Evolutionary conservation across 2,888 invertebrate genomes (phyloP).

Genomic region (Cataglyphis rosenhaueri): DNA sequence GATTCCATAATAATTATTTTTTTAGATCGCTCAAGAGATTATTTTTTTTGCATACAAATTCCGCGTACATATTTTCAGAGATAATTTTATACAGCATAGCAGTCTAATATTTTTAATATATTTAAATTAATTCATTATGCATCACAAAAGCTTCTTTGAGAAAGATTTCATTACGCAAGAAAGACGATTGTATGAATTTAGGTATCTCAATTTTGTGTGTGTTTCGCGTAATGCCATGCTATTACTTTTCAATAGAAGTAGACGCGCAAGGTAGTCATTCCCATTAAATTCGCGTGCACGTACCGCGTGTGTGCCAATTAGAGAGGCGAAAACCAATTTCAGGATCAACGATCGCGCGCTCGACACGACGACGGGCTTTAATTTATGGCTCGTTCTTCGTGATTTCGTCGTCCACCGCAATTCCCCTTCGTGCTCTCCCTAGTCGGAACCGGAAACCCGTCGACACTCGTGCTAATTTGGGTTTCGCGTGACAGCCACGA

Average conservation of each 20-base stretch:
- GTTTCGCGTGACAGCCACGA: slow-evolving; percentile 76
- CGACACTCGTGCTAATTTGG: slow-evolving; percentile 77
- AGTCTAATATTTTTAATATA: not conserved
- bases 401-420: slow-evolving; percentile 71
- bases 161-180: not conserved
- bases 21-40: not conserved
- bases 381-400: slow-evolving; percentile 77
- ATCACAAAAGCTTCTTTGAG: not conserved
- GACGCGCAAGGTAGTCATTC: slow-evolving; percentile 62
- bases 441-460: slow-evolving; percentile 73
- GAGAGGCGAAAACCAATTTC: slow-evolving; percentile 77
- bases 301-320: slow-evolving; percentile 70
- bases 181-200: not conserved
- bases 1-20: not conserved
- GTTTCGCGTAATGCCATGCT: not conserved
- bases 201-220: not conserved
- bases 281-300: slow-evolving; percentile 74
- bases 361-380: slow-evolving; percentile 70
- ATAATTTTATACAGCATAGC: not conserved
- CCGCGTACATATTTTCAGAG: not conserved
- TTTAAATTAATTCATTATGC: not conserved
- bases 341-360: slow-evolving; percentile 75
- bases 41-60: not conserved
- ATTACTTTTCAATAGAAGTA: slow-evolving; percentile 39
- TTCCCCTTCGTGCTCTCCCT: slow-evolving; percentile 63